Conservation (phyloP, 2,113 vertebrate genomes). For the Phaethornis superciliosus region DNA sequence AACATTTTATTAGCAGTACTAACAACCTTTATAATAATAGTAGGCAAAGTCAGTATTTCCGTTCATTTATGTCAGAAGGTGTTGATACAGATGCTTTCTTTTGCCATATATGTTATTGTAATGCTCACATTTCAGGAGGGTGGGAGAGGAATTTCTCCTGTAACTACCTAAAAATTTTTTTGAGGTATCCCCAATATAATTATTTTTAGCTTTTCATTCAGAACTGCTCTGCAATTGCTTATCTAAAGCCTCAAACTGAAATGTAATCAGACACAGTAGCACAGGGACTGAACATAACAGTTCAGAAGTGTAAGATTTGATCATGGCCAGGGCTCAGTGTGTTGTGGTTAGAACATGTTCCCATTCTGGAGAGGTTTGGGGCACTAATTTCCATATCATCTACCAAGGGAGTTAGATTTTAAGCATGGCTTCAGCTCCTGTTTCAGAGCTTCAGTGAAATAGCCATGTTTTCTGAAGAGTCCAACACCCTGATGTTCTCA, state of each 20-base stretch:
- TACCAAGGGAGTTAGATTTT: background rate
- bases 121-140: conserved; percentile 34
- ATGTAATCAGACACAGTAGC: background rate
- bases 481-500: background rate
- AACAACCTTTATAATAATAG: conserved; percentile 62
- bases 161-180: background rate
- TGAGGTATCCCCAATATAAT: background rate
- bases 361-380: background rate
- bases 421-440: background rate
- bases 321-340: background rate
- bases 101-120: conserved; percentile 42
- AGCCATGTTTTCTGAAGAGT: background rate
- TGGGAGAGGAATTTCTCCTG: conserved; percentile 45
- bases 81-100: conserved; percentile 55
- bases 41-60: conserved; percentile 47
- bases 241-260: background rate
- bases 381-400: background rate
- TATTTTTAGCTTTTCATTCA: background rate
- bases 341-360: fast-evolving
- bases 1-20: conserved; percentile 64
- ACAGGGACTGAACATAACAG: background rate
- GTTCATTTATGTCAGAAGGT: conserved; percentile 13
- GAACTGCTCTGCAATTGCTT: background rate
- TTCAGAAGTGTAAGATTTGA: background rate
- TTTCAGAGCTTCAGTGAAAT: background rate